These are phyloP conservation scores for Leptinotarsa peninsularis DNA, from an alignment of 2,888 invertebrate species.

Conservation along the genomic window DNA sequence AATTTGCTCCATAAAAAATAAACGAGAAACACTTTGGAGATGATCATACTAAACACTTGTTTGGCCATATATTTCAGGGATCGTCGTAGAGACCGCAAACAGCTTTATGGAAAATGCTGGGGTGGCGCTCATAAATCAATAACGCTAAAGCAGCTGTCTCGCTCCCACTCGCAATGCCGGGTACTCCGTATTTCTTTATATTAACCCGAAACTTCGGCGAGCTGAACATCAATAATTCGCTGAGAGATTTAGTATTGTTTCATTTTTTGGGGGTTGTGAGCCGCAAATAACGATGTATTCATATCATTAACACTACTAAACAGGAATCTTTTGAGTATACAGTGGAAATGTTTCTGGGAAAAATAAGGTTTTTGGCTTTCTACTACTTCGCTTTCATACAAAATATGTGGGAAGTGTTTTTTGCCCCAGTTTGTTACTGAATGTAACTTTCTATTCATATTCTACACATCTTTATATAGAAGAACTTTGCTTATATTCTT, in stretches of 20 bases:
- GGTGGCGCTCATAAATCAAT: conserved; percentile 73
- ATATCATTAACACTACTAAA: background rate
- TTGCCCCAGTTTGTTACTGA: too few species aligned
- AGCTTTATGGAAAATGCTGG: conserved; percentile 68
- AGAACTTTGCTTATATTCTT: too few species aligned
- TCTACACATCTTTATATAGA: too few species aligned
- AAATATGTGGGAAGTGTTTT: too few species aligned
- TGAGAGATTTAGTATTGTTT: conserved; percentile 51
- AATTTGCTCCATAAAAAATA: conserved; percentile 36
- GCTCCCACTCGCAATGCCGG: conserved; percentile 37
- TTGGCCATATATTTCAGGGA: conserved; percentile 66
- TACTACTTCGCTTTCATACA: too few species aligned
- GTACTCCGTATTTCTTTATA: conserved; percentile 57
- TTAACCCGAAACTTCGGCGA: conserved; percentile 52
- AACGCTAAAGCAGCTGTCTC: conserved; percentile 65
- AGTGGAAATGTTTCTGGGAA: too few species aligned
- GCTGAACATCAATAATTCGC: conserved; percentile 55
- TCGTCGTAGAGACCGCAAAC: conserved; percentile 66
- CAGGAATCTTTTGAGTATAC: background rate
- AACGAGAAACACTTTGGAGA: conserved; percentile 63
- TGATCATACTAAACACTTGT: conserved; percentile 67
- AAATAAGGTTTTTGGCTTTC: too few species aligned
- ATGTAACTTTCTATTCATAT: too few species aligned
- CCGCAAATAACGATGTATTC: conserved; percentile 16
- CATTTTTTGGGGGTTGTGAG: conserved; percentile 39